Evolutionary conservation across 2,888 invertebrate genomes (phyloP).

Genomic region (Apotomis turbidana): DNA sequence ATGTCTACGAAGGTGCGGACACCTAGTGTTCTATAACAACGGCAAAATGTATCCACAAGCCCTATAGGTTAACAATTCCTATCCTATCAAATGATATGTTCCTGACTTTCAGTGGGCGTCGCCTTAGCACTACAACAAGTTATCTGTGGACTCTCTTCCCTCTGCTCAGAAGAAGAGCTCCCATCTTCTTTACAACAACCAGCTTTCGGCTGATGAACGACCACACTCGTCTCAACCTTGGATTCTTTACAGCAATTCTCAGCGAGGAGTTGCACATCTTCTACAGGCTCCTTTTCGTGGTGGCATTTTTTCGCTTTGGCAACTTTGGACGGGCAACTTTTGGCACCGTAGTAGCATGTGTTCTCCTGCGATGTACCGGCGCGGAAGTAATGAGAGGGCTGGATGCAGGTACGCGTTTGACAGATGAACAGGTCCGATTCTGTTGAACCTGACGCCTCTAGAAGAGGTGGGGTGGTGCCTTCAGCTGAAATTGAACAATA

Average conservation of each 20-base stretch:
- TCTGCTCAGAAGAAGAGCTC: slow-evolving; percentile 36
- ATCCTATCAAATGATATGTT: slow-evolving; percentile 64
- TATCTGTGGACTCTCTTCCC: slow-evolving; percentile 72
- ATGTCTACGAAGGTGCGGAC: too few relatives aligned
- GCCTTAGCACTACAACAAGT: slow-evolving; percentile 66
- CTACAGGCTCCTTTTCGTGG: slow-evolving; percentile 62
- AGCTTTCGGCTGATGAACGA: slow-evolving; percentile 46
- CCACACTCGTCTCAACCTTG: slow-evolving; percentile 47
- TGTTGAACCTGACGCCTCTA: slow-evolving; percentile 64
- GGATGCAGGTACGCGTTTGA: slow-evolving; percentile 74
- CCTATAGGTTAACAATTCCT: too few relatives aligned
- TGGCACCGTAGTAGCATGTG: slow-evolving; percentile 70
- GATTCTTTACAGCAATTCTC: slow-evolving; percentile 50
- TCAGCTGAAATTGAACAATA: slow-evolving; percentile 61
- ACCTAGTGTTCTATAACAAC: too few relatives aligned
- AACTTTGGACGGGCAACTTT: slow-evolving; percentile 71
- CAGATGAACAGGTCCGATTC: slow-evolving; percentile 75
- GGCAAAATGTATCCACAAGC: too few relatives aligned
- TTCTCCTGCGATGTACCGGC: slow-evolving; percentile 57
- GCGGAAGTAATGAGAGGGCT: slow-evolving; percentile 76
- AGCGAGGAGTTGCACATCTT: slow-evolving; percentile 67
- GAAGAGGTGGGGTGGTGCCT: slow-evolving; percentile 72
- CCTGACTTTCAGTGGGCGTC: slow-evolving; percentile 69
- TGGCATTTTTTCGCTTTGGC: slow-evolving; percentile 63
- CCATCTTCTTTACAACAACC: slow-evolving; percentile 53